Evolutionary conservation across 2,888 invertebrate species (phyloP).

Genomic region (Dorcus parallelipipedus): DNA sequence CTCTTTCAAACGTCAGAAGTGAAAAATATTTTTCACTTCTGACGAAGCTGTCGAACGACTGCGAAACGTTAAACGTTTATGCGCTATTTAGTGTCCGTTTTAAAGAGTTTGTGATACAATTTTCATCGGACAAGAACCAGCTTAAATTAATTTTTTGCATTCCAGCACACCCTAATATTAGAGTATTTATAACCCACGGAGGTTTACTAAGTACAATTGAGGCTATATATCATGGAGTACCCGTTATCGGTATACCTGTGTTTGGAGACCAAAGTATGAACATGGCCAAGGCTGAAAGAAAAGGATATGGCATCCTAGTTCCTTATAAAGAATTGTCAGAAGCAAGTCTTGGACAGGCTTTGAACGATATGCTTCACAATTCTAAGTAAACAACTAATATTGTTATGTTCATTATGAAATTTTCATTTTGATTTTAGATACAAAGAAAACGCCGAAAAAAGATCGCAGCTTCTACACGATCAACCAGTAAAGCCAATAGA

Average conservation of each 20-base stretch:
- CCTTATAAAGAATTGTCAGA: constrained; percentile 19
- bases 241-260: constrained; percentile 26
- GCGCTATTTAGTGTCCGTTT: too few relatives aligned
- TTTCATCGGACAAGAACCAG: too few relatives aligned
- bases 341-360: constrained; percentile 15
- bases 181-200: constrained; percentile 29
- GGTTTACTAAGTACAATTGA: constrained; percentile 28
- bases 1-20: too few relatives aligned
- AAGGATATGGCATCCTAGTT: constrained; percentile 23
- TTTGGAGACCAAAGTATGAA: constrained; percentile 27
- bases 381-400: constrained; percentile 16
- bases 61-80: too few relatives aligned
- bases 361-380: constrained; percentile 23
- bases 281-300: constrained; percentile 15
- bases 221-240: constrained; percentile 25
- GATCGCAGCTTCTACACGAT: constrained; percentile 22
- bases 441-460: constrained; percentile 10
- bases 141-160: not conserved
- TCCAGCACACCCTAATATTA: constrained; percentile 27
- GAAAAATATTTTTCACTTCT: too few relatives aligned
- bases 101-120: too few relatives aligned
- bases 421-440: constrained; percentile 11
- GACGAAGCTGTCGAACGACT: too few relatives aligned
- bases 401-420: not conserved
- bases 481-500: constrained; percentile 24